Percentiles rank a stretch among this genome's conserved stretches.
These are phyloP conservation scores for Heliconius sara DNA, from an alignment of 2,888 invertebrate species.

Conservation along the genomic window DNA sequence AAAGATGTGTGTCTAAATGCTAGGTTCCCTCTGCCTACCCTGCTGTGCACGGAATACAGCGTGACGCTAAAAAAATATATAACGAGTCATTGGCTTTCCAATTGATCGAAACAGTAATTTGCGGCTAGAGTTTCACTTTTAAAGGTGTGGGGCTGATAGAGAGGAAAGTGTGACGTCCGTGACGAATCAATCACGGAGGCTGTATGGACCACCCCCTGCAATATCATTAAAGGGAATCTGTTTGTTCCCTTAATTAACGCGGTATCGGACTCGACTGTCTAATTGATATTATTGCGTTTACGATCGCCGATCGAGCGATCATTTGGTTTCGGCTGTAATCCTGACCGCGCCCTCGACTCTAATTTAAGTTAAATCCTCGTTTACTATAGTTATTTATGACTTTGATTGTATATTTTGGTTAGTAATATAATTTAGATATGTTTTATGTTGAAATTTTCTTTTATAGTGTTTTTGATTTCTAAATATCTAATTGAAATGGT, in stretches of 20 bases:
- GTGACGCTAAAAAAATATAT: too few species aligned
- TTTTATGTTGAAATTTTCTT: too few species aligned
- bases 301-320: slow-evolving; percentile 73
- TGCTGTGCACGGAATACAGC: too few species aligned
- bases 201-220: slow-evolving; percentile 80
- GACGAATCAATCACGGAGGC: slow-evolving; percentile 75
- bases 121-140: slow-evolving; percentile 15
- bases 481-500: too few species aligned
- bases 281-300: slow-evolving; percentile 84
- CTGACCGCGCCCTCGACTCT: slow-evolving; percentile 79
- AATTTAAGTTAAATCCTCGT: slow-evolving; percentile 79
- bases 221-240: slow-evolving; percentile 81
- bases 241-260: slow-evolving; percentile 83
- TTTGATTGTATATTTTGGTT: slow-evolving; percentile 7
- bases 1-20: too few species aligned
- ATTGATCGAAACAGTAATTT: slow-evolving; percentile 49
- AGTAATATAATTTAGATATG: background rate
- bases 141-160: slow-evolving; percentile 23
- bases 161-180: slow-evolving; percentile 46
- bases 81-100: slow-evolving; percentile 50
- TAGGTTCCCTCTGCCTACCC: too few species aligned
- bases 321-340: slow-evolving; percentile 68
- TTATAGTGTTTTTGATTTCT: too few species aligned
- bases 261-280: slow-evolving; percentile 79
- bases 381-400: slow-evolving; percentile 79